These are phyloP conservation scores for Bombyx huttoni DNA, from an alignment of 2,888 invertebrate species.

Conservation along the genomic window DNA sequence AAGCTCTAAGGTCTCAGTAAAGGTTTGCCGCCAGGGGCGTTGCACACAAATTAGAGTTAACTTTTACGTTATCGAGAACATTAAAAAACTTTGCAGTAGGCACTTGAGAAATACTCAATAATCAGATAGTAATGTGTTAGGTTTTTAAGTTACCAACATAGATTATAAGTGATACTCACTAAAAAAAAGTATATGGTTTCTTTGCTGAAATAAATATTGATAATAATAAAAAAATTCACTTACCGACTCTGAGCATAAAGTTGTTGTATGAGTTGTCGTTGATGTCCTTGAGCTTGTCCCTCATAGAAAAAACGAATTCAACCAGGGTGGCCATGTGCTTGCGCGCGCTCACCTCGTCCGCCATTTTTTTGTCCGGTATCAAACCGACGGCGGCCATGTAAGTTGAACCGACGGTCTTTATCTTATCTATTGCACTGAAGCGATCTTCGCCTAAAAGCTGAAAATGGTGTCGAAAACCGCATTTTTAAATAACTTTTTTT, in stretches of 20 bases:
- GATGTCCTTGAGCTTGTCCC: conserved; percentile 86
- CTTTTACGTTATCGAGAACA: too few species aligned
- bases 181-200: too few species aligned
- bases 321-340: conserved; percentile 82
- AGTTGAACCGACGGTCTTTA: conserved; percentile 93
- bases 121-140: too few species aligned
- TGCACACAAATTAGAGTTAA: too few species aligned
- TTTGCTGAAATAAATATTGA: too few species aligned
- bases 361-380: conserved; percentile 83
- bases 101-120: too few species aligned
- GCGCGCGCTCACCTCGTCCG: conserved; percentile 71
- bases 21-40: too few species aligned
- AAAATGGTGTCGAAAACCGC: conserved; percentile 7
- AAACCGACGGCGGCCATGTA: conserved; percentile 95
- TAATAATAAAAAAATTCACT: conserved; percentile 31
- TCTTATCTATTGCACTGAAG: conserved; percentile 91
- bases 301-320: conserved; percentile 92
- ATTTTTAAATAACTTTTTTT: background rate
- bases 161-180: too few species aligned
- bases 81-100: too few species aligned
- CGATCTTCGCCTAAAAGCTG: conserved; percentile 87
- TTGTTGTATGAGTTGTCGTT: conserved; percentile 95
- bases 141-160: too few species aligned
- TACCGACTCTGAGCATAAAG: conserved; percentile 91
- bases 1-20: too few species aligned